Evolutionary conservation across 2,888 invertebrate genomes (phyloP), one percentile per base, ranked within the genome.

Genomic region (Bombylius discolor): DNA sequence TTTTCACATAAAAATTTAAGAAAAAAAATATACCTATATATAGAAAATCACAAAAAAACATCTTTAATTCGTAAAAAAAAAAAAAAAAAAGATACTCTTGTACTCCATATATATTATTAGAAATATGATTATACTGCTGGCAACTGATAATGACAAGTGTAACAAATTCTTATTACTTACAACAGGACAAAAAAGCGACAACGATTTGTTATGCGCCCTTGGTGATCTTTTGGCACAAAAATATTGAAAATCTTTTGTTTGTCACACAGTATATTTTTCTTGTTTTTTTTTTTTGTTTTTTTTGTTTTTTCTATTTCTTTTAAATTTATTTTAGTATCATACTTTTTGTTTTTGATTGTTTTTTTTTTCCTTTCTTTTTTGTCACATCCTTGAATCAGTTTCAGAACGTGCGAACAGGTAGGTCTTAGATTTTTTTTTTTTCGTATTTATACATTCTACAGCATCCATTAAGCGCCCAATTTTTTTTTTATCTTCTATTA

Each of bases 361-460:
- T 39, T 39, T 39, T 11, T 42, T 4, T 42, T 11, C 5, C 11
- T 11, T 42, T 11, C 39, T 11, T 42, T 42, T 11, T 42, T 42
- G 39, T 42, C 11, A 36, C 7, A 7, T 7, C 8, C 5, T 36
- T 36, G 34, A 11, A 42, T 42, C 39, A 11, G 11, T 42, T 42
- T 11, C 39, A 23, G 13, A 31, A 52, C 56, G 54, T 56, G 54
- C 56, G 58, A 58, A 58, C 58, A 58, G 56, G 58, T 58, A 58
- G 58, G 52, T 58, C 58, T 42, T 54, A 36, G 5, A 36, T 55
- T 13, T 12, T 47, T 13, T 32, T 32, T 42, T 42, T 42, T 42
- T 42, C 5, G 11, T 42, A 36, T 8, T 36, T 5, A 8, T 36
- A 36, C 8, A 36, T 36, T 36, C 7, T 36, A 36, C 6, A 36